Evolutionary conservation across 2,797 vertebrate genomes (phyloP), one percentile per base, ranked within the genome.

Genomic region (Carduelis carduelis): DNA sequence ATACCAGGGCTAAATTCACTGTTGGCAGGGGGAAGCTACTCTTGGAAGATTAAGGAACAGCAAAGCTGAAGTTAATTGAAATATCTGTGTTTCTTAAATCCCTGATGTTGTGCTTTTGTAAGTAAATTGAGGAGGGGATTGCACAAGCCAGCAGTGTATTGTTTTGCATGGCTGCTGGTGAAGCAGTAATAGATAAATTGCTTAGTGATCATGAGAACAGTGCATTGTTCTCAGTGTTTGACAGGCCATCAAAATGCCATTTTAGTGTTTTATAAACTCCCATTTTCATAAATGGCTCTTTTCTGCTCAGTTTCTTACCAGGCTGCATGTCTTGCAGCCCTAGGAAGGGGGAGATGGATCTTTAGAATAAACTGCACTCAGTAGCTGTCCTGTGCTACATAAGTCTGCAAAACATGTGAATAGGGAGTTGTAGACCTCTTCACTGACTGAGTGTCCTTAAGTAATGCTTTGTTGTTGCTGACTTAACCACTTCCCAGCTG

Each of bases 381-480:
- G 60, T 82, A 87, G 35, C 96, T 69, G 27, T 30, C 81, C 79
- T 52, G 44, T 79, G 85, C 59, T 63, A 10, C 64, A 1, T 83
- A 70, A 79, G 30, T 68, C 72, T 89, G 47, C n/a, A 34, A 79
- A 76, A 59, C 34, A 7, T 32, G 9, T 21, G 59, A 86, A 47
- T 18, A 43, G 92, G 92, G 92, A 64, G 47, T 60, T 92, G 66
- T n/a, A 66, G 70, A 79, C 34, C 26, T 74, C 43, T 70, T 76
- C 34, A 4, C 9, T 72, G 79, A 44, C 28, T 61, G 50, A n/a
- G 70, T 61, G 76, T 80, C 72, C 66, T 87, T 49, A 82, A 35
- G 30, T 97, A 97, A 97, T 97, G 68, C 96, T 32, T 16, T 50
- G 30, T 87, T 87, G 76, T 79, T 96, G 97, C 98, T 98, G 97